phyloP scores from a whole-genome alignment of 2,113 vertebrate genomes.

The Isurus oxyrinchus region DNA sequence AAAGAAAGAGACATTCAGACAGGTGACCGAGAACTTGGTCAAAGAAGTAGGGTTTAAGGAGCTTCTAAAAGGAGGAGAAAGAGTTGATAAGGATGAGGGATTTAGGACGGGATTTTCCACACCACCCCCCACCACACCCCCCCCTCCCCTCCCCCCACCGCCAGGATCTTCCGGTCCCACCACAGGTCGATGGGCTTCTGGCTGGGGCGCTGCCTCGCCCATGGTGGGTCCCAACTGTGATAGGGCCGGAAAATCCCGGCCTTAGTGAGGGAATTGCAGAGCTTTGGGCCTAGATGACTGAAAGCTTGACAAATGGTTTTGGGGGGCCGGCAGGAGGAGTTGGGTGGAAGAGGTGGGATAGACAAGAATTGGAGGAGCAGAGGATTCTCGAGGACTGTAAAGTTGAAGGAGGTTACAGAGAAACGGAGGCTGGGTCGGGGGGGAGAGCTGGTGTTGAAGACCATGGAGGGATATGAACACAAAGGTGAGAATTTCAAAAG shows the following conservation, averaged over 20 bases:
- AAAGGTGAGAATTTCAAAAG: background rate
- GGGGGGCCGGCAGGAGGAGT: too few species aligned
- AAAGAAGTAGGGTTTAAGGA: background rate
- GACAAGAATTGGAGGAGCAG: background rate
- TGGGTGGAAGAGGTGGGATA: background rate
- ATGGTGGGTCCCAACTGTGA: too few species aligned
- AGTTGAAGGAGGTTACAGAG: background rate
- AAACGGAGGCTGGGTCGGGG: background rate
- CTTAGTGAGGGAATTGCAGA: background rate
- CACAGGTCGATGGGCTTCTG: too few species aligned
- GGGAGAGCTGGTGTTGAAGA: background rate
- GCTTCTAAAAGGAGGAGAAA: background rate
- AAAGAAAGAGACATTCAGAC: background rate
- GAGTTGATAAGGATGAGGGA: background rate
- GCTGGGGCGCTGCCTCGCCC: too few species aligned
- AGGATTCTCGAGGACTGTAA: background rate
- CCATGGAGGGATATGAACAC: background rate
- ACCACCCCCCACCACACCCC: too few species aligned
- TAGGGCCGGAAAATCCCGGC: too few species aligned
- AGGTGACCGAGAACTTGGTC: background rate
- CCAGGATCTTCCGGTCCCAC: too few species aligned
- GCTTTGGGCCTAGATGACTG: background rate
- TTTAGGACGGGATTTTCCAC: background rate
- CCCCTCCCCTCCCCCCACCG: too few species aligned
- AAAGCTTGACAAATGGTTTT: background rate